Base-by-base conservation (phyloP, 2,797 vertebrate species). In the Oceanodroma leucorhoa region DNA sequence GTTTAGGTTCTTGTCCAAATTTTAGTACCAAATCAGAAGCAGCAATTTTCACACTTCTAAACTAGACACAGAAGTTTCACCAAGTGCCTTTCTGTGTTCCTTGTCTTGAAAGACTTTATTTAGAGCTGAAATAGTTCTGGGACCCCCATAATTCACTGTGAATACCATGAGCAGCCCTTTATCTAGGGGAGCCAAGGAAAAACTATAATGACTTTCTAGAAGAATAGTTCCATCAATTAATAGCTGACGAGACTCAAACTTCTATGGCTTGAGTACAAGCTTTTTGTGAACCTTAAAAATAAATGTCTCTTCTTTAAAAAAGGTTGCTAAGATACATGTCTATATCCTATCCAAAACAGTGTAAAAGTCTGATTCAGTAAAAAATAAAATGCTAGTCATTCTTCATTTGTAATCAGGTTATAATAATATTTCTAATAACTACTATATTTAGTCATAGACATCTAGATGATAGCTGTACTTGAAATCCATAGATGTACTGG, bases 201-300 rank as follows among this genome's bases (percentile, higher is more conserved):
- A 84, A 43, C 15, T 48, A 2, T 70, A 94, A 87, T 67, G 38
- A 54, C 50, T 79, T 94, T 93, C 84, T 80, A 89, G 87, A 82
- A 92, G 38, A 89, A 70, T 62, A 70, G 36, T 70, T 87, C 55
- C 30, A 50, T 62, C 43, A 87, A 89, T 92, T 89, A 91, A 80
- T 66, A 89, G 60, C 32, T 94, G 83, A 34, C 77, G 55, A 93
- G 53, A 38, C 22, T 86, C 87, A 94, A 57, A 80, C 0, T 40
- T 83, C 51, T 34, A 20, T 41, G 79, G 53, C 69, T 86, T 67
- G 18, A 67, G 38, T 57, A 71, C 48, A 89, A 75, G 36, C 1
- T 83, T 93, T 83, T 67, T 82, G 41, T 61, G 58, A 50, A 53
- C 32, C 70, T 89, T 72, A 76, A 79, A 77, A 87, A 57, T 40